phyloP scores from a whole-genome alignment of 2,797 vertebrate genomes.

The Lophius americanus region DNA sequence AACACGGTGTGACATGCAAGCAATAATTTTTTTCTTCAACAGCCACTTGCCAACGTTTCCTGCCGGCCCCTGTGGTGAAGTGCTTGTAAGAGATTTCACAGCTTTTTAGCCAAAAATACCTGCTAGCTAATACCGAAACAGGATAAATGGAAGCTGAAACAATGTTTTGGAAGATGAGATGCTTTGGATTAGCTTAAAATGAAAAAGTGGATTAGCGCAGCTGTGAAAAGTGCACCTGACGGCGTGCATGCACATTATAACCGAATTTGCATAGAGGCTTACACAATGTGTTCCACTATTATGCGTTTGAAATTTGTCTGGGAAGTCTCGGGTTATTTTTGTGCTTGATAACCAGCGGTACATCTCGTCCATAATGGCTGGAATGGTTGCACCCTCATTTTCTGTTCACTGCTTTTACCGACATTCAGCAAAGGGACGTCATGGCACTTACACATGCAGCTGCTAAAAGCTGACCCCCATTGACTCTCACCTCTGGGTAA shows the following conservation, averaged over 20 bases:
- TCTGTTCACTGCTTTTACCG: constrained; percentile 58
- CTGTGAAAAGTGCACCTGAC: background rate
- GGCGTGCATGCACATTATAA: background rate
- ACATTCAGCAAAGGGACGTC: constrained; percentile 55
- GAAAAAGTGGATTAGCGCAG: no score
- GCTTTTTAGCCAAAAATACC: no score
- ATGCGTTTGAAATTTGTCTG: constrained; percentile 19
- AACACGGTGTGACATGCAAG: no score
- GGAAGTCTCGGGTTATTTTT: constrained; percentile 28
- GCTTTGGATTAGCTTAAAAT: no score
- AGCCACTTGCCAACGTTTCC: no score
- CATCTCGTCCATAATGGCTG: constrained; percentile 46
- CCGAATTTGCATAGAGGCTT: background rate
- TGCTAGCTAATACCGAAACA: no score
- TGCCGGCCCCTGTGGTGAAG: no score
- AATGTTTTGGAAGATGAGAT: no score
- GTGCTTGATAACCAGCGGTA: constrained; percentile 40
- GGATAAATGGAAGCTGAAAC: no score
- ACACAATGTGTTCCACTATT: constrained; percentile 4
- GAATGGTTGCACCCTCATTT: constrained; percentile 60
- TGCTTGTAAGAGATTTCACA: no score
- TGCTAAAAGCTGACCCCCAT: constrained; percentile 77
- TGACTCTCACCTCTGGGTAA: constrained; percentile 70
- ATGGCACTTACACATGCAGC: constrained; percentile 62
- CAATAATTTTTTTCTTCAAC: no score